A percentile compares a stretch with the other conserved stretches of the same genome.
Conservation (phyloP, 2,888 invertebrate species). For the Scaptomyza polygonia region DNA sequence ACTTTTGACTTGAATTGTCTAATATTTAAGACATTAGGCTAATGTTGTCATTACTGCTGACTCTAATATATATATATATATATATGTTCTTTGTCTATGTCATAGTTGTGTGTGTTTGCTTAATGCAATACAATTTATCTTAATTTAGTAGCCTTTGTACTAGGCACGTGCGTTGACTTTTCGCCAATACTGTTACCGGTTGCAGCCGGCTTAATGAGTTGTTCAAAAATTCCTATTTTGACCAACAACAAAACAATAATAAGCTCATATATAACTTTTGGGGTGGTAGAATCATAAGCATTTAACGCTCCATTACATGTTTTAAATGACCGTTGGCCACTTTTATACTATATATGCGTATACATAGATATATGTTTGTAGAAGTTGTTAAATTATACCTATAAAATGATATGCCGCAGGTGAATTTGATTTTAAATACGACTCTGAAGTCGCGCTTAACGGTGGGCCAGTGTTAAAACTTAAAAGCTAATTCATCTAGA, state of each 20-base stretch:
- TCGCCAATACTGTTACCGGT: conserved; percentile 1
- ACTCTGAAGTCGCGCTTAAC: conserved; percentile 23
- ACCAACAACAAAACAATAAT: conserved; percentile 29
- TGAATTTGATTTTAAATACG: conserved; percentile 33
- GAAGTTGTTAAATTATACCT: conserved; percentile 20
- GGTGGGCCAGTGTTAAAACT: conserved; percentile 16
- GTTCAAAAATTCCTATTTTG: conserved; percentile 8
- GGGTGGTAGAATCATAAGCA: conserved; percentile 30
- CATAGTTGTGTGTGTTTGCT: conserved; percentile 9
- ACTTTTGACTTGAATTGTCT: too few species aligned
- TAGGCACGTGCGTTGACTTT: conserved; percentile 11
- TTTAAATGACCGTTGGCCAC: conserved; percentile 44
- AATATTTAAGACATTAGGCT: background rate
- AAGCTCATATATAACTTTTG: conserved; percentile 19
- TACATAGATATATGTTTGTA: background rate
- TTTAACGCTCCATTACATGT: conserved; percentile 66
- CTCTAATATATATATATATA: background rate
- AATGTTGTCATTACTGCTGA: background rate
- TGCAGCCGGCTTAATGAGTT: background rate
- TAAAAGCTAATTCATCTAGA: background rate
- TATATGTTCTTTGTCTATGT: conserved; percentile 7
- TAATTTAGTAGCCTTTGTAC: background rate
- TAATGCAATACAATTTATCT: background rate
- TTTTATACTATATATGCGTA: conserved; percentile 2
- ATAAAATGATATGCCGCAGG: conserved; percentile 42